Percentiles rank a stretch among this genome's conserved stretches.
These are phyloP conservation scores for Rugalucina vietnamica DNA, from an alignment of 2,888 invertebrate genomes.

Conservation along the genomic window DNA sequence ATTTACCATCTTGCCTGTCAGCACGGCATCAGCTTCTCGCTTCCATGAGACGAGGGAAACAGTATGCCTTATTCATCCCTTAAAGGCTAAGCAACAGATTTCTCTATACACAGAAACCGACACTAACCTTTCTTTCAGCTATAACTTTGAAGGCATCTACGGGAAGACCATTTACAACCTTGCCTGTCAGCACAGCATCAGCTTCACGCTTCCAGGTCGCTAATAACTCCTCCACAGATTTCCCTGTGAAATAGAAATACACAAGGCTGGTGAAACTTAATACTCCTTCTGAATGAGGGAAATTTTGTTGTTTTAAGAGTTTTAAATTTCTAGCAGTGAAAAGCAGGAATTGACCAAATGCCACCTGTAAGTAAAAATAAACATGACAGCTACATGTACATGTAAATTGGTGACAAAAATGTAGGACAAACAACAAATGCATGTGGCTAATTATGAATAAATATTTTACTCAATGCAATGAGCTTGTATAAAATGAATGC, in stretches of 20 bases:
- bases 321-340: too few species aligned
- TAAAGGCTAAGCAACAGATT: conserved; percentile 59
- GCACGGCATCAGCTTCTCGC: conserved; percentile 61
- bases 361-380: too few species aligned
- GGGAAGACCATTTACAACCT: conserved; percentile 52
- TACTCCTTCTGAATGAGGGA: neutral
- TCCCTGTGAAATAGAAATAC: conserved; percentile 48
- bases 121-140: conserved; percentile 69
- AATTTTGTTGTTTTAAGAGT: neutral
- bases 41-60: conserved; percentile 64
- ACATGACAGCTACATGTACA: too few species aligned
- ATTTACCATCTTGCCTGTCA: conserved; percentile 54
- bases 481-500: too few species aligned
- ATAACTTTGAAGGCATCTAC: conserved; percentile 68
- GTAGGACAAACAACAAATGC: too few species aligned
- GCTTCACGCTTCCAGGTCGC: conserved; percentile 68
- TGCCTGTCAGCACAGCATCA: conserved; percentile 55
- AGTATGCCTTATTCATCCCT: too few species aligned
- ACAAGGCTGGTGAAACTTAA: too few species aligned
- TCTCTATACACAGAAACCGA: too few species aligned
- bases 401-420: too few species aligned
- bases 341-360: too few species aligned
- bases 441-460: too few species aligned
- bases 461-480: too few species aligned
- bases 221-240: conserved; percentile 60